Evolutionary conservation across 1,140 invertebrate species (phyloP).

Genomic region (Musca domestica): DNA sequence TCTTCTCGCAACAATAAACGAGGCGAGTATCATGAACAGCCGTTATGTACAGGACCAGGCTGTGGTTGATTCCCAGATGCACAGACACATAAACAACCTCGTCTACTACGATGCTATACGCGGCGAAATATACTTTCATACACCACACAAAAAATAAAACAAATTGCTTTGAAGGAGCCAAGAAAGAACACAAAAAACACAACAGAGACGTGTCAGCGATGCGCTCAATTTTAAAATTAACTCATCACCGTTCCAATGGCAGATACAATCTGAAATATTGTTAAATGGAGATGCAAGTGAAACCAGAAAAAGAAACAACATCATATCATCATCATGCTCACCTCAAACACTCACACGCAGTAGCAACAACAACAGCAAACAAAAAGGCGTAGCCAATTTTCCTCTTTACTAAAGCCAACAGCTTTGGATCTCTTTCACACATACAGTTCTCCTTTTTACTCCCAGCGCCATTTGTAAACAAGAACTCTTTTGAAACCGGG

Average conservation of each 20-base stretch:
- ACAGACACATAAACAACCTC: no score
- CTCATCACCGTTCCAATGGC: slow-evolving; percentile 20
- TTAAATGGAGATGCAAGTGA: slow-evolving; percentile 14
- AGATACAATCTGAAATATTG: slow-evolving; percentile 16
- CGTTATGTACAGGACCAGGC: no score
- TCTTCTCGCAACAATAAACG: no score
- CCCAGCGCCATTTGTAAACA: slow-evolving; percentile 13
- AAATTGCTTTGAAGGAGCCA: no score
- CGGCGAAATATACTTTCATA: no score
- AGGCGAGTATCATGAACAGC: no score
- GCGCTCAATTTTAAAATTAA: slow-evolving; percentile 19
- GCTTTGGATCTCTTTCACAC: neutral
- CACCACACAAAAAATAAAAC: no score
- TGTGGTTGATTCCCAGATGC: no score
- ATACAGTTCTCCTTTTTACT: neutral
- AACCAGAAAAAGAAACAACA: neutral
- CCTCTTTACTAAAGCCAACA: neutral
- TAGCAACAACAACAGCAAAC: neutral
- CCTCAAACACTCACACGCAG: neutral
- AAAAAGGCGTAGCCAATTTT: neutral
- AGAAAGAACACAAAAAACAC: no score
- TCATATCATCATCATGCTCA: neutral
- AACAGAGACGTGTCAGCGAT: slow-evolving; percentile 1
- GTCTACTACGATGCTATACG: no score
- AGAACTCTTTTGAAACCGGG: no score